These are phyloP conservation scores for Proctacanthus coquilletti DNA, from an alignment of 1,140 invertebrate genomes.

Conservation along the genomic window DNA sequence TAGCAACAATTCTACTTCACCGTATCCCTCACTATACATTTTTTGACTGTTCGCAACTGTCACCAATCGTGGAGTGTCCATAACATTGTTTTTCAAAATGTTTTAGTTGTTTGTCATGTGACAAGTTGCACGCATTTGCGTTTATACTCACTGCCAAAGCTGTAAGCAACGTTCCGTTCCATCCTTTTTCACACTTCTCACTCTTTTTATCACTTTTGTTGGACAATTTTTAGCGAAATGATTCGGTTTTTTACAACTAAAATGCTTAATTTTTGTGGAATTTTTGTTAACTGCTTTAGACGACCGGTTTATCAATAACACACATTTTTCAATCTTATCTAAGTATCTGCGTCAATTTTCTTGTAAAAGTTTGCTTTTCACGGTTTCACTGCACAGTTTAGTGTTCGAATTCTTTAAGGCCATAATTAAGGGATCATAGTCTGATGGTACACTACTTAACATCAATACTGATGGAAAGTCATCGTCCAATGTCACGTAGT, in stretches of 20 bases:
- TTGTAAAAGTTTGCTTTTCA: constrained; percentile 15
- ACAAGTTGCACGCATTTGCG: constrained; percentile 12
- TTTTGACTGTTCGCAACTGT: constrained; percentile 11
- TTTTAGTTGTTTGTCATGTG: constrained; percentile 14
- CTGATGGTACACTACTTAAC: constrained; percentile 15
- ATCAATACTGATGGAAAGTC: constrained; percentile 17
- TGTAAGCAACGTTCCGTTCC: constrained; percentile 11
- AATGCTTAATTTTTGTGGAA: constrained; percentile 7
- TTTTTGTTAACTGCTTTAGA: constrained; percentile 2
- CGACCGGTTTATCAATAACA: background rate
- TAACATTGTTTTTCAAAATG: constrained; percentile 10
- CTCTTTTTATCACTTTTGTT: constrained; percentile 7
- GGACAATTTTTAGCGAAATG: constrained; percentile 11
- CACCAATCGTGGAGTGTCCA: constrained; percentile 8
- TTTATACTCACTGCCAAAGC: constrained; percentile 9
- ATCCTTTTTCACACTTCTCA: constrained; percentile 9
- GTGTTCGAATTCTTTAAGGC: constrained; percentile 17
- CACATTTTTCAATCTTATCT: background rate
- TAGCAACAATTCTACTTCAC: no score
- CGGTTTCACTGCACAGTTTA: constrained; percentile 14
- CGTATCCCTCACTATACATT: constrained; percentile 7
- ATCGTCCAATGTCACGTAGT: constrained; percentile 14
- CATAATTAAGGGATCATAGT: constrained; percentile 19
- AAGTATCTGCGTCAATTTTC: constrained; percentile 8
- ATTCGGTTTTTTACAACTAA: constrained; percentile 11